These are phyloP conservation scores for Sardinella longiceps DNA, from an alignment of 2,797 vertebrate genomes.

Conservation along the genomic window DNA sequence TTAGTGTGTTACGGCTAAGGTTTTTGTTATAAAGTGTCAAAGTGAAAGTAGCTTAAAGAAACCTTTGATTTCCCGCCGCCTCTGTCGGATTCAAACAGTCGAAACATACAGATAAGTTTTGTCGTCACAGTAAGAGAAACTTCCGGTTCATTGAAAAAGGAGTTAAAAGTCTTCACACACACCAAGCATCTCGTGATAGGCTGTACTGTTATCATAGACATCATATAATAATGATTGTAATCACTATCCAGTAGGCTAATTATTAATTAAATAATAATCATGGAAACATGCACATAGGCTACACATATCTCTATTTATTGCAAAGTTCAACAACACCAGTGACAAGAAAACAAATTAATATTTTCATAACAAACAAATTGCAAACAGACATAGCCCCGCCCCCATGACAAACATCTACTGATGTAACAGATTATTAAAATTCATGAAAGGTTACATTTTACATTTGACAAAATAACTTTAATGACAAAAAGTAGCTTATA, in stretches of 20 bases:
- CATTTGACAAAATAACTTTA: not conserved
- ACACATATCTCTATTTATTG: not conserved
- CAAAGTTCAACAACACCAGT: not conserved
- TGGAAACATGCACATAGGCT: not conserved
- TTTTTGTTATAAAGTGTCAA: not conserved
- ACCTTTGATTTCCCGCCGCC: not conserved
- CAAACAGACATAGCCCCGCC: not conserved
- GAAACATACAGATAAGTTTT: no score
- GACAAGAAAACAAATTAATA: not conserved
- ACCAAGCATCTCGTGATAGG: no score
- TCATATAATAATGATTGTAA: no score
- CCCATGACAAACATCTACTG: not conserved
- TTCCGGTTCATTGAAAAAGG: not conserved
- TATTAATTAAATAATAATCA: no score
- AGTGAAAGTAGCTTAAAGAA: not conserved
- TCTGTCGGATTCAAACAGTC: not conserved
- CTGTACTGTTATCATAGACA: no score
- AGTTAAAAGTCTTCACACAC: not conserved
- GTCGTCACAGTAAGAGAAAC: no score
- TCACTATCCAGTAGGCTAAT: no score
- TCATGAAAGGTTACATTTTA: not conserved
- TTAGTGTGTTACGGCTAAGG: not conserved
- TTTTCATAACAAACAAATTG: not conserved
- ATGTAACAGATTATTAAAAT: not conserved
- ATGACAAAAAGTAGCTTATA: not conserved